Base-by-base conservation (phyloP, 2,113 vertebrate species). In the Hypomesus transpacificus region DNA sequence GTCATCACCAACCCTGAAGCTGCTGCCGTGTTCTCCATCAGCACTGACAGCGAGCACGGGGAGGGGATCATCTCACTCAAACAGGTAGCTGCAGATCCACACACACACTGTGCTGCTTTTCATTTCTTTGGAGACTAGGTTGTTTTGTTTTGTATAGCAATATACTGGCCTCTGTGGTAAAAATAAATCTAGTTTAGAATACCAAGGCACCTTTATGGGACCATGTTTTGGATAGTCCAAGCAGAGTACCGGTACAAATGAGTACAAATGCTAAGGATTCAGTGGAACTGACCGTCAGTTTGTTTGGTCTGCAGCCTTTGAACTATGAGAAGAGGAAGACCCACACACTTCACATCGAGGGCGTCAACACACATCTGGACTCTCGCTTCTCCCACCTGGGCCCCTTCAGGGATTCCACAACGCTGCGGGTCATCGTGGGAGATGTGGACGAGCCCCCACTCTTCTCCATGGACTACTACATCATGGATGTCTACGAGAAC, bases 281-380 rank as follows among this genome's bases (percentile, higher is more conserved):
- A 11, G 39, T 46, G 39, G 39, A 46, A 46, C 39, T 73, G 28
- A 2, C 5, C 34, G 7, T 16, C 52, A 56, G 16, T 21, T 3
- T 59, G 24, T 84, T 84, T 54, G 72, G 24, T 76, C 81, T 66
- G 78, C 91, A 99, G 97, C 94, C 94, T 1, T 90, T 99, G 79
- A 96, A 99, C 88, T 98, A 96, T 56, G 97, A 99, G 87, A 96
- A 95, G 74, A 98, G 96, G 93, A 98, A 96, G 82, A 93, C 93
- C 1, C 98, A 99, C 72, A 95, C 92, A 0, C 93, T 99, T 62
- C 96, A 94, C 85, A 98, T 99, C 18, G 96, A 98, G 89, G 97
- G 95, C 52, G 90, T 89, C n/a, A 99, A 99, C 54, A 95, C 95
- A 20, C 95, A 98, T 14, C 80, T 95, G 76, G 97, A 99, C 80